Evolutionary conservation across 2,888 invertebrate species (phyloP).

Genomic region (Diarsia brunnea): DNA sequence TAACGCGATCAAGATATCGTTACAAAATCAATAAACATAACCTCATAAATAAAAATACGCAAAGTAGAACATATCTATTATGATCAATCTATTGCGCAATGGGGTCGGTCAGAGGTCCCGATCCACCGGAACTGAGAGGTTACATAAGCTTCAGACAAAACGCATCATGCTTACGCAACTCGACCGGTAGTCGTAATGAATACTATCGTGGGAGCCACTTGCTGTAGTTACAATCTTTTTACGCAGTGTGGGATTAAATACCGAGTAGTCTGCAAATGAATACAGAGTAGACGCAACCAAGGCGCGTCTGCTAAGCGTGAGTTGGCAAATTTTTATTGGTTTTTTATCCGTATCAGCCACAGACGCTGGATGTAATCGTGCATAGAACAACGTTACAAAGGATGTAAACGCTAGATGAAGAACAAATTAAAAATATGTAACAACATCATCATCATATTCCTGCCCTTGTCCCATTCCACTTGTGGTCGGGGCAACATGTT

Average conservation of each 20-base stretch:
- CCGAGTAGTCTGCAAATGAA: not conserved
- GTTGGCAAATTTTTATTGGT: not conserved
- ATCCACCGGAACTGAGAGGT: conserved; percentile 49
- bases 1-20: conserved; percentile 28
- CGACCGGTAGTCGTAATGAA: conserved; percentile 44
- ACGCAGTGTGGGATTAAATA: conserved; percentile 14
- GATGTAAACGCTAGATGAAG: not conserved
- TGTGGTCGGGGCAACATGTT: too few relatives aligned
- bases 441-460: too few relatives aligned
- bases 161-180: conserved; percentile 47
- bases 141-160: conserved; percentile 50
- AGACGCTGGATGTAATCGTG: too few relatives aligned
- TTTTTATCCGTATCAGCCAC: too few relatives aligned
- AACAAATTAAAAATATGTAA: not conserved
- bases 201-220: conserved; percentile 45
- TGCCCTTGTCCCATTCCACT: too few relatives aligned
- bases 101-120: conserved; percentile 50
- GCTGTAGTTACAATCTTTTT: conserved; percentile 33
- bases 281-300: too few relatives aligned
- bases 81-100: conserved; percentile 52
- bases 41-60: conserved; percentile 14
- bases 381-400: not conserved
- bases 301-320: too few relatives aligned
- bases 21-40: conserved; percentile 37
- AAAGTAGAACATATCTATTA: conserved; percentile 56